Evolutionary conservation across 2,888 invertebrate species (phyloP).

Genomic region (Scaptomyza cyrtandrae): DNA sequence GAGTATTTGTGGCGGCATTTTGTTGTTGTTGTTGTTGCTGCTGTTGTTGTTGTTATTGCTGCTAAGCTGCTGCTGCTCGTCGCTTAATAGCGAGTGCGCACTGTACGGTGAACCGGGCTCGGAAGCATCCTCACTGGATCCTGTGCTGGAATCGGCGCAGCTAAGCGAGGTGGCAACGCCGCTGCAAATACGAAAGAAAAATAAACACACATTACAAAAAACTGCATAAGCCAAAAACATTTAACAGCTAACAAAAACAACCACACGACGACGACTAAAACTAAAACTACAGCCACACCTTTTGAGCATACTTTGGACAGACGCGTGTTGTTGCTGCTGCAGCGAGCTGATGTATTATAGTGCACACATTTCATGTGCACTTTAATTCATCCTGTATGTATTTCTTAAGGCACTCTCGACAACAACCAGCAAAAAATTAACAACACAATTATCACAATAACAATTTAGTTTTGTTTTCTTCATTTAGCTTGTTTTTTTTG

Average conservation of each 20-base stretch:
- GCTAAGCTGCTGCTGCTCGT: slow-evolving; percentile 85
- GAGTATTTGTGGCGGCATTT: slow-evolving; percentile 84
- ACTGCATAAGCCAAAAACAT: slow-evolving; percentile 1
- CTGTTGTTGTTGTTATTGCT: slow-evolving; percentile 37
- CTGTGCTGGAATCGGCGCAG: slow-evolving; percentile 88
- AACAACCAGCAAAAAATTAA: slow-evolving; percentile 11
- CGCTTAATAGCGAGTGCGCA: slow-evolving; percentile 84
- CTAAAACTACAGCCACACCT: slow-evolving; percentile 49
- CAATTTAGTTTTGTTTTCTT: slow-evolving; percentile 44
- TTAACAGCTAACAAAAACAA: slow-evolving; percentile 1
- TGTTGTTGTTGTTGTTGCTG: slow-evolving; percentile 85
- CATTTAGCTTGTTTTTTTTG: slow-evolving; percentile 37
- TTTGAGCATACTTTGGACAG: slow-evolving; percentile 22
- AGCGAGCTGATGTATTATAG: slow-evolving; percentile 9
- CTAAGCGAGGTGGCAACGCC: slow-evolving; percentile 92
- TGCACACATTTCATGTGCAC: slow-evolving; percentile 27
- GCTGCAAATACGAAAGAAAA: slow-evolving; percentile 85
- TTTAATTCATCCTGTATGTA: slow-evolving; percentile 49
- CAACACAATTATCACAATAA: slow-evolving; percentile 46
- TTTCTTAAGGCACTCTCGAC: neutral
- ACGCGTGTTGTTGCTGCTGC: slow-evolving; percentile 24
- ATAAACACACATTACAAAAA: slow-evolving; percentile 3
- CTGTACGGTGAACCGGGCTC: slow-evolving; percentile 94
- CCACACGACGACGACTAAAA: neutral
- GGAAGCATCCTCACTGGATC: slow-evolving; percentile 91